Base-by-base conservation (phyloP, 1,140 invertebrate species). In the Rhopalosiphum padi region DNA sequence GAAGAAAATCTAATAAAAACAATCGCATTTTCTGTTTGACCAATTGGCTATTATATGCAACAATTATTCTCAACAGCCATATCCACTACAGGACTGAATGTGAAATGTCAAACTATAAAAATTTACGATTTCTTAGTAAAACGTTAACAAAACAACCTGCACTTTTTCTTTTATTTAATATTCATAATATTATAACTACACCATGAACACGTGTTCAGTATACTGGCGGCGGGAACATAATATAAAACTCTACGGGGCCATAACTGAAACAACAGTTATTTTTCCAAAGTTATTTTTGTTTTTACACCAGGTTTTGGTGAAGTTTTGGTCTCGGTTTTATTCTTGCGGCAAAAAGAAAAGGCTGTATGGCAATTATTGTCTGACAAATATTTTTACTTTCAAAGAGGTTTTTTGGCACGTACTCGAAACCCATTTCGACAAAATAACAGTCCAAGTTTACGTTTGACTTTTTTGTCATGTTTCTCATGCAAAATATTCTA, bases 351-450 rank as follows among this genome's bases (percentile, higher is more conserved):
- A 23, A 37, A 68, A 60, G 53, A 90, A 90, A 90, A 68, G 68
- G 30, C 35, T 90, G 25, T 11, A 90, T 68, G 60, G 37, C 89
- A 90, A 90, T 90, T 77, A 77, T 77, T 90, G 53, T 90, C 89
- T 90, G 55, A 55, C 89, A 90, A 90, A 68, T 90, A 90, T 90
- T 90, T 90, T 37, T n/a, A 90, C 89, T 90, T 90, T 46, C 41
- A 68, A 90, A 90, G 25, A 90, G 89, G 55, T 90, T 55, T 60
- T 90, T 90, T 90, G 89, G 53, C 89, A 90, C 89, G 89, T 90
- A 90, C 89, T 90, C 55, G 37, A 60, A 60, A 90, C 89, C 89
- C 53, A 90, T 90, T 90, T 68, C 41, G 11, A 11, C n/a, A 25
- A 68, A 90, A 90, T 90, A 43, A 90, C 55, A 68, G 55, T 90